phyloP scores from a whole-genome alignment of 2,797 vertebrate genomes.

The Telmatherina bonti region DNA sequence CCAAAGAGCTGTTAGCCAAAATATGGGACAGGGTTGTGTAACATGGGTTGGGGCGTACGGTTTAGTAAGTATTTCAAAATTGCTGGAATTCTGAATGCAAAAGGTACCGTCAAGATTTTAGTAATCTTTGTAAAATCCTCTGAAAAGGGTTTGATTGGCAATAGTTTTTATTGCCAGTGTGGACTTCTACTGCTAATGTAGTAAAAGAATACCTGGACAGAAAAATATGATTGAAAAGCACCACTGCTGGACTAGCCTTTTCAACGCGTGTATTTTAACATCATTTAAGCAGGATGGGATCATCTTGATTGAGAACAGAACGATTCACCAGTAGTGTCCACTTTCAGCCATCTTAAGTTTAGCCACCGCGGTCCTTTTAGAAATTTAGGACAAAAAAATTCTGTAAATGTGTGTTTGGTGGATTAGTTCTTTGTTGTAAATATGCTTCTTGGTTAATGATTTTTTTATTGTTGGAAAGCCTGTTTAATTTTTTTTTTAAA shows the following conservation, averaged over 20 bases:
- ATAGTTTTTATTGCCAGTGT: background rate
- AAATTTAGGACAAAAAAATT: no score
- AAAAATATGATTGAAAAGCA: background rate
- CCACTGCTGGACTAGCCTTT: background rate
- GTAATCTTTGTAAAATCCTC: background rate
- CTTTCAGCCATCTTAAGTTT: no score
- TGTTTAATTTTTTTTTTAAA: background rate
- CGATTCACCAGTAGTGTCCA: no score
- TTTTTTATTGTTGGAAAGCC: no score
- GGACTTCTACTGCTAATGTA: background rate
- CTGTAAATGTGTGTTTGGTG: no score
- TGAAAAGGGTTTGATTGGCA: background rate
- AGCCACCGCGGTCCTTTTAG: no score
- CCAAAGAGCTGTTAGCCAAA: background rate
- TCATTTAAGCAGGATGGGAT: no score
- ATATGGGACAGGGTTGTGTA: background rate
- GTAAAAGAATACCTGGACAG: background rate
- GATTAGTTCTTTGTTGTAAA: no score
- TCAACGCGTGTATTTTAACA: no score
- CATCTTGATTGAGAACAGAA: no score
- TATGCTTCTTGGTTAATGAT: no score
- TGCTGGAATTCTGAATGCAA: background rate
- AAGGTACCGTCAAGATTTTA: background rate
- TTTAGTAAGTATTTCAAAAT: background rate
- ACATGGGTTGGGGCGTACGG: background rate